Conservation (phyloP, 2,888 invertebrate species). For the Aelia acuminata region DNA sequence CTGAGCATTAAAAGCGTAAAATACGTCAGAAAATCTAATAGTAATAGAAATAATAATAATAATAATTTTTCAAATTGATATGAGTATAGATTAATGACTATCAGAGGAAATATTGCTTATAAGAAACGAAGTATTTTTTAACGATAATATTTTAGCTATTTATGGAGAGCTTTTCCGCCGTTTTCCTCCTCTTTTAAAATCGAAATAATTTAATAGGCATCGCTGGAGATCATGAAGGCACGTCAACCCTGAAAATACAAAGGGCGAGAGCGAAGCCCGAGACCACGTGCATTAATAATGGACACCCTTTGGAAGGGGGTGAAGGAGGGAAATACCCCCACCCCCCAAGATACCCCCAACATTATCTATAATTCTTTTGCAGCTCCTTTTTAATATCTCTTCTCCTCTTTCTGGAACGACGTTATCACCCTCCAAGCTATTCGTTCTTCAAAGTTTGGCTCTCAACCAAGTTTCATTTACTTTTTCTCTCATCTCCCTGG, state of each 20-base stretch:
- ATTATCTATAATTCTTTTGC: slow-evolving; percentile 47
- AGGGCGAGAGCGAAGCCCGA: slow-evolving; percentile 4
- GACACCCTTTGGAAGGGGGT: background rate
- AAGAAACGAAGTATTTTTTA: no score
- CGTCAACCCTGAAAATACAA: background rate
- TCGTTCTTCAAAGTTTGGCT: slow-evolving; percentile 29
- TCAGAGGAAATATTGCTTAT: no score
- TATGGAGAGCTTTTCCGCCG: background rate
- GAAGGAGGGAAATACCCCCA: background rate
- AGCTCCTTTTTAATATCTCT: slow-evolving; percentile 29
- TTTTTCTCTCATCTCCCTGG: background rate
- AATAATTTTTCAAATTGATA: no score
- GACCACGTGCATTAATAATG: background rate
- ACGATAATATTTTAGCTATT: background rate
- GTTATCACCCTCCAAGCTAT: background rate
- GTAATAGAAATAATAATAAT: no score
- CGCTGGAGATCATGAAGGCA: background rate
- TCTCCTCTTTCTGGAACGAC: slow-evolving; percentile 17
- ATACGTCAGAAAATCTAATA: background rate
- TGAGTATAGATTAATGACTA: no score
- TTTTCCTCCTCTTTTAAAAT: background rate
- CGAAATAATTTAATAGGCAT: background rate
- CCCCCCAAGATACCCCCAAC: no score
- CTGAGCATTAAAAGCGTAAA: background rate
- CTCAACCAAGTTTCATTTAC: slow-evolving; percentile 15